Conservation (phyloP, 2,797 vertebrate species). For the Podarcis siculus region DNA sequence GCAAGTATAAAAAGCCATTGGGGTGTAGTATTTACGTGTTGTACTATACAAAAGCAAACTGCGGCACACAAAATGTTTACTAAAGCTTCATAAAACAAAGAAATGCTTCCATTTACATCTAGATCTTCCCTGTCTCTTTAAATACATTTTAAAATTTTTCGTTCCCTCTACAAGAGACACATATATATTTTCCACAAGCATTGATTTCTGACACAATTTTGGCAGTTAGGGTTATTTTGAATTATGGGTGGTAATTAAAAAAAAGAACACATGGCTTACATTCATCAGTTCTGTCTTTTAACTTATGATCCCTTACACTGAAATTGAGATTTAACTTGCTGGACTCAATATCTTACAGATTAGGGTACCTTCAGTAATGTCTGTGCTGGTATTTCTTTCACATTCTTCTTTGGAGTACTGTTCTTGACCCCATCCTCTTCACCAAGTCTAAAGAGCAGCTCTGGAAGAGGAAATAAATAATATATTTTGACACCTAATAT, state of each 20-base stretch:
- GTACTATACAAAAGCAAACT: neutral
- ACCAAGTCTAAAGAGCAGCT: conserved; percentile 79
- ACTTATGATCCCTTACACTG: conserved; percentile 60
- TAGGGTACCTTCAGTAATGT: conserved; percentile 88
- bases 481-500: conserved; percentile 73
- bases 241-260: conserved; percentile 66
- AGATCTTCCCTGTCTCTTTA: conserved; percentile 38
- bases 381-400: conserved; percentile 79
- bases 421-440: conserved; percentile 80
- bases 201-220: conserved; percentile 62
- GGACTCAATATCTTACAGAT: conserved; percentile 68
- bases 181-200: conserved; percentile 42
- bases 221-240: conserved; percentile 63
- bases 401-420: conserved; percentile 83
- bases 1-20: neutral
- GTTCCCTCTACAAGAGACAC: conserved; percentile 41
- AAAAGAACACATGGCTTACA: conserved; percentile 62
- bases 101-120: conserved; percentile 25
- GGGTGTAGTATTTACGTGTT: neutral
- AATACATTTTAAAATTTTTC: conserved; percentile 57
- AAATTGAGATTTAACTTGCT: conserved; percentile 72
- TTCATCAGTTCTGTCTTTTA: conserved; percentile 47
- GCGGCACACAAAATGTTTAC: conserved; percentile 9
- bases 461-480: conserved; percentile 84
- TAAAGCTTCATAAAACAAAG: conserved; percentile 39